Evolutionary conservation across 64 coral and sea anemone genomes (phyloP).

Genomic region (Porites australiensis): DNA sequence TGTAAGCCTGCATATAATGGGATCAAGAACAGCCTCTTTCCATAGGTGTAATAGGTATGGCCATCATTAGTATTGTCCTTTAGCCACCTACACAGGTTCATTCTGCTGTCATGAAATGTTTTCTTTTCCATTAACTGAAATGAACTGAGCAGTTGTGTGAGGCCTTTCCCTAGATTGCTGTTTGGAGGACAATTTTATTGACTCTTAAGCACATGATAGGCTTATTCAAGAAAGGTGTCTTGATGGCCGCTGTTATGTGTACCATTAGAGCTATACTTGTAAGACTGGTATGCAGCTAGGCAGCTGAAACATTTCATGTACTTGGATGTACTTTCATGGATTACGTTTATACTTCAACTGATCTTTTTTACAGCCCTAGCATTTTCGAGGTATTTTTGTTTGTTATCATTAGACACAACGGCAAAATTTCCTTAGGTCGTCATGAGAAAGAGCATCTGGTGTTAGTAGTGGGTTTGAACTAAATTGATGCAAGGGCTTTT

Average conservation of each 20-base stretch:
- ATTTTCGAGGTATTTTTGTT: background rate
- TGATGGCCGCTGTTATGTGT: conserved; percentile 55
- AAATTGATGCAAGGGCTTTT: conserved; percentile 7
- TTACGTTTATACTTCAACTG: conserved; percentile 15
- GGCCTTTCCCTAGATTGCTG: conserved; percentile 7
- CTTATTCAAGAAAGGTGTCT: conserved; percentile 55
- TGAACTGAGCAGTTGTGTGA: too few relatives aligned
- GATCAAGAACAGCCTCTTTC: conserved; percentile 46
- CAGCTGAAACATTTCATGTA: too few relatives aligned
- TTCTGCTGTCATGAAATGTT: conserved; percentile 60
- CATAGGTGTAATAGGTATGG: conserved; percentile 36
- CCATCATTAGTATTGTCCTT: conserved; percentile 33
- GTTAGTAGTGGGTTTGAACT: conserved; percentile 4
- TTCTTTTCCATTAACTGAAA: conserved; percentile 16
- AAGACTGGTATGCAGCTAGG: conserved; percentile 13
- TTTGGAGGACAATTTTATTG: background rate
- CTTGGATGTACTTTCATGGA: conserved; percentile 11
- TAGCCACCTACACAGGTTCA: conserved; percentile 33
- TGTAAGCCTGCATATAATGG: conserved; percentile 20
- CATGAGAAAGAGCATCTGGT: too few relatives aligned
- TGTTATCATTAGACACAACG: background rate
- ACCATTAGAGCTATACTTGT: conserved; percentile 56
- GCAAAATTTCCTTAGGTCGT: conserved; percentile 13
- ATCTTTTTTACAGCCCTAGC: conserved; percentile 27
- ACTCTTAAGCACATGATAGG: conserved; percentile 28